These are phyloP conservation scores for Ophraella communa DNA, from an alignment of 2,888 invertebrate species.

Conservation along the genomic window DNA sequence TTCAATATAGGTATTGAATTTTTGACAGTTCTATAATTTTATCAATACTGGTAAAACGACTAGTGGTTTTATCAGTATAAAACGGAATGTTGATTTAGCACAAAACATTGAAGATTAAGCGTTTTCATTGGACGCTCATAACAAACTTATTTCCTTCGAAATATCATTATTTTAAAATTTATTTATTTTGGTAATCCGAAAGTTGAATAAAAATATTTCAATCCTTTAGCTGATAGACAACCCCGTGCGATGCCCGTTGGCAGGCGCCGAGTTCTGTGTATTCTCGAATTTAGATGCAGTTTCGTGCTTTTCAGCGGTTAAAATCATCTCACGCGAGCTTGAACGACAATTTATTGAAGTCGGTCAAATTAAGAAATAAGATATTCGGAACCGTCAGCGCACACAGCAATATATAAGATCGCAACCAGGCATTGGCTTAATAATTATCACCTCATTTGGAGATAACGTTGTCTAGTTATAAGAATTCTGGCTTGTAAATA, in stretches of 20 bases:
- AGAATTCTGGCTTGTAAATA: slow-evolving; percentile 44
- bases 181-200: too few relatives aligned
- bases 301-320: not conserved
- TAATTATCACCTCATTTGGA: slow-evolving; percentile 46
- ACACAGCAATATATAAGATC: slow-evolving; percentile 16
- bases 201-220: too few relatives aligned
- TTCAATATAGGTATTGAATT: too few relatives aligned
- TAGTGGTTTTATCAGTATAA: too few relatives aligned
- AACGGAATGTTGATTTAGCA: too few relatives aligned
- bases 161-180: too few relatives aligned
- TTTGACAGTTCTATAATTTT: too few relatives aligned
- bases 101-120: too few relatives aligned
- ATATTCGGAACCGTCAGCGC: slow-evolving; percentile 2
- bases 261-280: not conserved
- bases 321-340: slow-evolving; percentile 9
- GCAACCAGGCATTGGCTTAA: slow-evolving; percentile 35
- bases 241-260: not conserved
- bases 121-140: too few relatives aligned
- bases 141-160: too few relatives aligned
- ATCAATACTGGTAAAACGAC: too few relatives aligned
- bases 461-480: slow-evolving; percentile 45
- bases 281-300: not conserved
- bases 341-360: slow-evolving; percentile 5
- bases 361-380: slow-evolving; percentile 22
- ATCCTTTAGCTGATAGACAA: not conserved